These are phyloP conservation scores for Heliconius hortense DNA, from an alignment of 2,888 invertebrate species.

Conservation along the genomic window DNA sequence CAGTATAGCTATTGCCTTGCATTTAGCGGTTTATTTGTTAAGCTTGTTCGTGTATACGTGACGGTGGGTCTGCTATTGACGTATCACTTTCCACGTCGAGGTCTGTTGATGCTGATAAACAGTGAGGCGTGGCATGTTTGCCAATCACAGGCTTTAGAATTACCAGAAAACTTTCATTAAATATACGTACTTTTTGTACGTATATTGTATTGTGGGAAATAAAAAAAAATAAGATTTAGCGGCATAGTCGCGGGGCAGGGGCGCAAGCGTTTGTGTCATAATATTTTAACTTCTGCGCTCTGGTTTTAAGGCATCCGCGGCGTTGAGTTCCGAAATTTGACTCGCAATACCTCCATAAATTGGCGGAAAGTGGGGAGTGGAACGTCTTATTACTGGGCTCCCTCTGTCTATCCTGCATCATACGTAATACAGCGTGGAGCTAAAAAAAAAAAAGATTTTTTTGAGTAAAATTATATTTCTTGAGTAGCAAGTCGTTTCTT, in stretches of 20 bases:
- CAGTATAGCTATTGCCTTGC: conserved; percentile 50
- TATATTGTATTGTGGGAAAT: neutral
- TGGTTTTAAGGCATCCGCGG: no score
- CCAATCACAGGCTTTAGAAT: conserved; percentile 39
- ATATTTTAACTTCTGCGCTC: no score
- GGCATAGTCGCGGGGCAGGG: no score
- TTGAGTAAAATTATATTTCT: neutral
- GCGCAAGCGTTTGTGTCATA: no score
- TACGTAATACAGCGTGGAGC: no score
- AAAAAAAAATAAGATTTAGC: no score
- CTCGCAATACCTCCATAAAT: no score
- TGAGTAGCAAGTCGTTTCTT: neutral
- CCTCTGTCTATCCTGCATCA: no score
- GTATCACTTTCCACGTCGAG: conserved; percentile 51
- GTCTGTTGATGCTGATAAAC: conserved; percentile 54
- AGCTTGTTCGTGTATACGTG: conserved; percentile 43
- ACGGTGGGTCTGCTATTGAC: conserved; percentile 47
- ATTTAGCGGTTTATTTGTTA: conserved; percentile 38
- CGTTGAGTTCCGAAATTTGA: no score
- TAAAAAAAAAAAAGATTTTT: neutral
- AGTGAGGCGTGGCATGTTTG: conserved; percentile 48
- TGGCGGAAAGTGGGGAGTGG: no score
- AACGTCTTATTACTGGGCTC: no score
- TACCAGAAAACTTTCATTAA: conserved; percentile 31
- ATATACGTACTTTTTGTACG: neutral